These are phyloP conservation scores for Pyralis farinalis DNA, from an alignment of 2,888 invertebrate genomes.

Conservation along the genomic window DNA sequence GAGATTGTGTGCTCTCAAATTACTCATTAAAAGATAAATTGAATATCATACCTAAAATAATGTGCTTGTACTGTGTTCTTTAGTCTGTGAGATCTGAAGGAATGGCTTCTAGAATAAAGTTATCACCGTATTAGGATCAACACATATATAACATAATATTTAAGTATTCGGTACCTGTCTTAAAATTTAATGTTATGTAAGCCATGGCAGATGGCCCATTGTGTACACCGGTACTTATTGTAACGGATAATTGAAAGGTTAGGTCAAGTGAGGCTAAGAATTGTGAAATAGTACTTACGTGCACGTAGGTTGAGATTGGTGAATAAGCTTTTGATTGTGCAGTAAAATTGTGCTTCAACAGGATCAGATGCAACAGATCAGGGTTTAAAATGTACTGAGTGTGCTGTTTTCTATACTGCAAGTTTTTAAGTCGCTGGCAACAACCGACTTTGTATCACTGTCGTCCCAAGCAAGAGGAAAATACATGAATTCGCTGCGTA, in stretches of 20 bases:
- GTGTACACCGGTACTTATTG: not conserved
- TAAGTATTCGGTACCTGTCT: slow-evolving; percentile 7
- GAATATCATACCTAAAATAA: no score
- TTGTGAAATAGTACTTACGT: slow-evolving; percentile 7
- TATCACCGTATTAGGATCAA: not conserved
- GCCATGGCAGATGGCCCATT: slow-evolving; percentile 2
- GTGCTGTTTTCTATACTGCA: no score
- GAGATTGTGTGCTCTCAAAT: no score
- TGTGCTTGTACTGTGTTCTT: not conserved
- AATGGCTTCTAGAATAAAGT: not conserved
- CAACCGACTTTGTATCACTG: no score
- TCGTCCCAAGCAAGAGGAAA: no score
- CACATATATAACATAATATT: not conserved
- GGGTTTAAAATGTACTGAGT: no score
- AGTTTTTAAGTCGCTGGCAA: no score
- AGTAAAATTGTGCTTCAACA: slow-evolving; percentile 8
- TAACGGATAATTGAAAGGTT: not conserved
- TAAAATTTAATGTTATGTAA: slow-evolving; percentile 2
- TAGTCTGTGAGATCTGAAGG: not conserved
- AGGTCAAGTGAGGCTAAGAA: not conserved
- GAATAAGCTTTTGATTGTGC: not conserved
- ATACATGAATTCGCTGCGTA: no score
- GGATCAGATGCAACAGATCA: no score
- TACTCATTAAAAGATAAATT: no score
- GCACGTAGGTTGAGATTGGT: not conserved